These are phyloP conservation scores for Xiphophorus maculatus DNA, from an alignment of 2,113 vertebrate genomes.

Conservation along the genomic window DNA sequence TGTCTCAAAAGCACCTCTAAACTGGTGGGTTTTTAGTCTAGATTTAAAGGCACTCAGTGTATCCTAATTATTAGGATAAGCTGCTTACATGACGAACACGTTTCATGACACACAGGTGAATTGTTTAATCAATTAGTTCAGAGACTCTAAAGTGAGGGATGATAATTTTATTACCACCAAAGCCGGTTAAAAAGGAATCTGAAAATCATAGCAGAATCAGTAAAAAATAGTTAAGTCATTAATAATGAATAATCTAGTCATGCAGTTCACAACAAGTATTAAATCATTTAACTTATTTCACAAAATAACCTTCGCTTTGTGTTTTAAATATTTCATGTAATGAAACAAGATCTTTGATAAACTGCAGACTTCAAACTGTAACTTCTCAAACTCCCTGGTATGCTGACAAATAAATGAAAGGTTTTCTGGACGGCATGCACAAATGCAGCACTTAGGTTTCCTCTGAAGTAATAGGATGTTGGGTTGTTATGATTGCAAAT, in stretches of 20 bases:
- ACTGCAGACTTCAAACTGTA: background rate
- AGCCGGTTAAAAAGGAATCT: too few species aligned
- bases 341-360: background rate
- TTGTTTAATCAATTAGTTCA: conserved; percentile 2
- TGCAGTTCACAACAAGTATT: background rate
- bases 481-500: background rate
- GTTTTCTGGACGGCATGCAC: background rate
- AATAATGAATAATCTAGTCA: background rate
- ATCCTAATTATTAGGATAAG: background rate
- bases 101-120: background rate
- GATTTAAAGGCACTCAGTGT: too few species aligned
- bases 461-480: background rate
- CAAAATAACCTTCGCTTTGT: background rate
- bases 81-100: background rate
- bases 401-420: background rate
- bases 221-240: background rate
- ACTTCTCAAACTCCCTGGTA: background rate
- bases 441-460: background rate
- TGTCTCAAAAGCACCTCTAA: too few species aligned
- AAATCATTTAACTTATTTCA: background rate
- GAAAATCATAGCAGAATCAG: background rate
- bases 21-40: too few species aligned
- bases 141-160: background rate
- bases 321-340: background rate
- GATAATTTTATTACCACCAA: background rate